These are phyloP conservation scores for Percina caprodes DNA, from an alignment of 2,113 vertebrate species.

Conservation along the genomic window DNA sequence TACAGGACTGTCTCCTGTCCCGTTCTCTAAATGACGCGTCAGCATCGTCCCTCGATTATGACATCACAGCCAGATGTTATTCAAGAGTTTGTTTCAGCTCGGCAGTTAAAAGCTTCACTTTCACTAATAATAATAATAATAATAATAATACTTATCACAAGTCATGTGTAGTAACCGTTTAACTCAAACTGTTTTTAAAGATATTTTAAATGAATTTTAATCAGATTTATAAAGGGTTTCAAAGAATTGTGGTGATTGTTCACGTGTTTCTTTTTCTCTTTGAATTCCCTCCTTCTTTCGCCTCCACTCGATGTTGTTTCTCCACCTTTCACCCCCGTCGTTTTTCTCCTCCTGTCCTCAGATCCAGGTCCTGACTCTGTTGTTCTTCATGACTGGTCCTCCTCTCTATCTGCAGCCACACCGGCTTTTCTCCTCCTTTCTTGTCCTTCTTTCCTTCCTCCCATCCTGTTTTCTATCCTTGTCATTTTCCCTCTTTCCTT, in stretches of 20 bases:
- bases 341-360: conserved; percentile 24
- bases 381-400: neutral
- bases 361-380: neutral
- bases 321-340: conserved; percentile 13
- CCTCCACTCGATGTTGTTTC: neutral
- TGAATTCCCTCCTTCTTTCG: too few species aligned
- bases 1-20: neutral
- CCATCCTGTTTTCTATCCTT: conserved; percentile 12
- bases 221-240: neutral
- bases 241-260: neutral
- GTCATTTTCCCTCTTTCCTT: conserved; percentile 16
- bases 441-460: conserved; percentile 7
- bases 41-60: conserved; percentile 31
- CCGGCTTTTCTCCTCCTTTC: neutral
- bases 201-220: neutral
- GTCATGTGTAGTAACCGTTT: neutral
- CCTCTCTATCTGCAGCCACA: conserved; percentile 4
- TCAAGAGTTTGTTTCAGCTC: neutral
- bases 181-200: neutral
- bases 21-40: neutral
- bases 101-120: neutral
- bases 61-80: conserved; percentile 47
- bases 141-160: neutral
- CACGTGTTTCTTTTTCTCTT: neutral
- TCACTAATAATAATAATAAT: neutral